phyloP scores from a whole-genome alignment of 23 tunicate genomes.

The Ciona savignyi region DNA sequence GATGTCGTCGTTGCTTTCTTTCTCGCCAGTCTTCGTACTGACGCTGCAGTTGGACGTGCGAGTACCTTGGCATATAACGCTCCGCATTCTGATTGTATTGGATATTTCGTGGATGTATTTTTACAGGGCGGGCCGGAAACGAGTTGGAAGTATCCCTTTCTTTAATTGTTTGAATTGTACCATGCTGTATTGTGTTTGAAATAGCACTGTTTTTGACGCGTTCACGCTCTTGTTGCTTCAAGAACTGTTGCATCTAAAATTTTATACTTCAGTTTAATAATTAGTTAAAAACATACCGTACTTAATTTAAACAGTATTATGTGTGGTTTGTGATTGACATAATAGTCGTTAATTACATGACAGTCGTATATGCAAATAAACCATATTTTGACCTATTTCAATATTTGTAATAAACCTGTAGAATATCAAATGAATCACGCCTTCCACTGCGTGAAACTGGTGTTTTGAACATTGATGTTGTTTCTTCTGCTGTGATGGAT shows the following conservation, averaged over 20 bases:
- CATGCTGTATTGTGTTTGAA: not conserved
- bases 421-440: slow-evolving; percentile 57
- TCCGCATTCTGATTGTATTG: not conserved
- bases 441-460: slow-evolving; percentile 14
- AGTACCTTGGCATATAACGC: slow-evolving; percentile 16
- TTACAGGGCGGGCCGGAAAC: not conserved
- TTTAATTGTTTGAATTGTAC: not conserved
- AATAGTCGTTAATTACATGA: not conserved
- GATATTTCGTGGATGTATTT: not conserved
- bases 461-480: not conserved
- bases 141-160: not conserved
- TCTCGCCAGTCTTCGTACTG: slow-evolving; percentile 57
- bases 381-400: not conserved
- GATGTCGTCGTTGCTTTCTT: slow-evolving; percentile 12
- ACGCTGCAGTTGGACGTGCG: slow-evolving; percentile 47
- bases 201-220: slow-evolving; percentile 6
- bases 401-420: slow-evolving; percentile 20
- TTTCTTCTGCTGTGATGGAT: not conserved
- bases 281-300: too few relatives aligned
- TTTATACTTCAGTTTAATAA: not conserved
- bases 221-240: slow-evolving; percentile 53
- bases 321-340: not conserved
- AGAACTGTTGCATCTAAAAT: slow-evolving; percentile 42
- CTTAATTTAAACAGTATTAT: too few relatives aligned
- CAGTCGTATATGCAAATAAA: not conserved